These are phyloP conservation scores for Euspilapteryx auroguttella DNA, from an alignment of 2,888 invertebrate species.

Conservation along the genomic window DNA sequence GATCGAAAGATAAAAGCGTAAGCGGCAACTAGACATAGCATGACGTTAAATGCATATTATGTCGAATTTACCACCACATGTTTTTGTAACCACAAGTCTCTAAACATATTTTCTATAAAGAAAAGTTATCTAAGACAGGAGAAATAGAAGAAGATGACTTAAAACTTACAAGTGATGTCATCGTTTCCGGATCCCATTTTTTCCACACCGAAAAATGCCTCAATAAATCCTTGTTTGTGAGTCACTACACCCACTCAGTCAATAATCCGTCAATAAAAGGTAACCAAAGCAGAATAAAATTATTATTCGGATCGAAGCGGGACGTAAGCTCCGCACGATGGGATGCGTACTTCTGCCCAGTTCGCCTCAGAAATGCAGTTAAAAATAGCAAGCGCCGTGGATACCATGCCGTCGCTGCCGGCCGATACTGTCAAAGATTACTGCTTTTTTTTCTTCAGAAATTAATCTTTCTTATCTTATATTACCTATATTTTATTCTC, in stretches of 20 bases:
- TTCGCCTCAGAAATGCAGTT: conserved; percentile 22
- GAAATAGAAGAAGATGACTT: too few relatives aligned
- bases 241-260: conserved; percentile 3
- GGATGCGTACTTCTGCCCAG: conserved; percentile 21
- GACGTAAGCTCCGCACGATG: conserved; percentile 31
- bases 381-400: conserved; percentile 31
- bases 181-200: conserved; percentile 32
- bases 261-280: conserved; percentile 1
- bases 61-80: too few relatives aligned
- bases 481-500: too few relatives aligned
- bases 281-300: conserved; percentile 1
- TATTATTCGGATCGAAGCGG: conserved; percentile 1
- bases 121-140: too few relatives aligned
- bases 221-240: conserved; percentile 1
- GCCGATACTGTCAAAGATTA: not conserved
- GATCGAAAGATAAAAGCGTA: too few relatives aligned
- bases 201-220: conserved; percentile 4
- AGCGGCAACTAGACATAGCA: too few relatives aligned
- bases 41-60: too few relatives aligned
- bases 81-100: too few relatives aligned
- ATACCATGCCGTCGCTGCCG: conserved; percentile 3
- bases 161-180: conserved; percentile 30
- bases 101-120: too few relatives aligned
- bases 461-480: too few relatives aligned
- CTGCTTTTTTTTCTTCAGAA: too few relatives aligned